Base-by-base conservation (phyloP, 1,140 invertebrate genomes). In the Cheumatopsyche charites region DNA sequence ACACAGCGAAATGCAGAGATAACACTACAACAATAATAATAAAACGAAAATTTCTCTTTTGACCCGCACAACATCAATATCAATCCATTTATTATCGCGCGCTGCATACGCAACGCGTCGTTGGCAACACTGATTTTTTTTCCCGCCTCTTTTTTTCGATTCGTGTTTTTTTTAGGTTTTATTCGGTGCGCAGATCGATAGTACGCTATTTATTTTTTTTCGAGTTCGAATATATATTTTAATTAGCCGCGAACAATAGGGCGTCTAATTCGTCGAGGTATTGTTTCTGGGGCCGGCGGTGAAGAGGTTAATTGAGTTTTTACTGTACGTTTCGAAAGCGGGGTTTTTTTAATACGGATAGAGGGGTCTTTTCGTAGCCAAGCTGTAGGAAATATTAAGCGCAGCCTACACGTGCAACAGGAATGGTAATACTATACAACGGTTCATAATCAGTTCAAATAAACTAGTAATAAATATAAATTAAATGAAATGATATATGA, bases 11-110 rank as follows among this genome's bases (percentile, higher is more conserved):
- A 36, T 4, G 29, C 29, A 36, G n/a, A 36, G 3, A 36, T 36
- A 36, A 36, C 29, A 36, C 29, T 4, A 3, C 9, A 3, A 36
- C 3, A 4, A 36, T 36, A 36, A 36, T 36, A 36, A 4, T 9
- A 36, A 4, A 36, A 36, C 29, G 29, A 36, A 58, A 58, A 58
- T 58, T 58, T 58, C 55, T 58, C 55, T 58, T 58, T 58, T 58
- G 55, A 58, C 55, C 55, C 55, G 55, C 12, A 58, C 55, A 58
- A 58, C 55, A 58, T 58, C 55, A 58, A 58, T 58, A 58, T 58
- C 55, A 26, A 58, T 58, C 55, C 15, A 15, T 52, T 21, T 19
- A 58, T 36, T 36, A 36, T 36, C 21, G 21, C 21, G 49, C 12
- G 21, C 21, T 9, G 19, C 21, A 55, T 12, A 17, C 21, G 19